Conservation (phyloP, 2,888 invertebrate species). For the Prostheceraeus crozeri region DNA sequence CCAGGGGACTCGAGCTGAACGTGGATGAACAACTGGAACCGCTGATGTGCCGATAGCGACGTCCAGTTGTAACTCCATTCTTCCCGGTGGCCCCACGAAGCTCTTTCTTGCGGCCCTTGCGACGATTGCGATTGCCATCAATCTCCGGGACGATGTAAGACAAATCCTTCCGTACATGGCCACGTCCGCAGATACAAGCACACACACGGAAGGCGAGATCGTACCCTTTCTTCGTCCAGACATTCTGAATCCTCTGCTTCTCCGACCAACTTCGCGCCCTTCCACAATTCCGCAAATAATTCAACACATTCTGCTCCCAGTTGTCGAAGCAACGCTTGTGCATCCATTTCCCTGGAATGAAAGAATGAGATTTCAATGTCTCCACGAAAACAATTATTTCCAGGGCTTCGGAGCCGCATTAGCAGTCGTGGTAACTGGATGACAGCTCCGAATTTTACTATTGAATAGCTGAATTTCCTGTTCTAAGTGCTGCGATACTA, state of each 20-base stretch:
- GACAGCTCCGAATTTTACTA: too few relatives aligned
- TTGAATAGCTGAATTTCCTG: too few relatives aligned
- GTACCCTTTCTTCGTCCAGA: conserved; percentile 96
- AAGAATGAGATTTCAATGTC: too few relatives aligned
- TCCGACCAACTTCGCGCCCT: conserved; percentile 89
- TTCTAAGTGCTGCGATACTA: too few relatives aligned
- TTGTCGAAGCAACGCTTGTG: conserved; percentile 85
- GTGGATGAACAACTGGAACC: too few relatives aligned
- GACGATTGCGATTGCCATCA: neutral
- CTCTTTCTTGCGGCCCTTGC: conserved; percentile 11
- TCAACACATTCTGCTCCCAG: conserved; percentile 81
- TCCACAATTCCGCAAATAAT: conserved; percentile 79
- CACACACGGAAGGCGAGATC: conserved; percentile 90
- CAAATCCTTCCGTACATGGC: conserved; percentile 24
- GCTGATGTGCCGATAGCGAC: neutral
- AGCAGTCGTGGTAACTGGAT: too few relatives aligned
- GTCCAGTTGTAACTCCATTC: neutral
- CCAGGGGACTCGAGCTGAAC: conserved; percentile 23
- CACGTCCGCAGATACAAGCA: conserved; percentile 51
- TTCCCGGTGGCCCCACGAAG: neutral
- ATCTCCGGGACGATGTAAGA: neutral
- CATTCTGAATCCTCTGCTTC: conserved; percentile 80
- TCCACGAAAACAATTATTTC: too few relatives aligned
- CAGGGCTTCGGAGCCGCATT: too few relatives aligned
- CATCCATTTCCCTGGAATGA: conserved; percentile 65